A percentile compares a stretch with the other conserved stretches of the same genome.
Evolutionary conservation across 2,888 invertebrate genomes (phyloP).

Genomic region (Andrena dorsata): DNA sequence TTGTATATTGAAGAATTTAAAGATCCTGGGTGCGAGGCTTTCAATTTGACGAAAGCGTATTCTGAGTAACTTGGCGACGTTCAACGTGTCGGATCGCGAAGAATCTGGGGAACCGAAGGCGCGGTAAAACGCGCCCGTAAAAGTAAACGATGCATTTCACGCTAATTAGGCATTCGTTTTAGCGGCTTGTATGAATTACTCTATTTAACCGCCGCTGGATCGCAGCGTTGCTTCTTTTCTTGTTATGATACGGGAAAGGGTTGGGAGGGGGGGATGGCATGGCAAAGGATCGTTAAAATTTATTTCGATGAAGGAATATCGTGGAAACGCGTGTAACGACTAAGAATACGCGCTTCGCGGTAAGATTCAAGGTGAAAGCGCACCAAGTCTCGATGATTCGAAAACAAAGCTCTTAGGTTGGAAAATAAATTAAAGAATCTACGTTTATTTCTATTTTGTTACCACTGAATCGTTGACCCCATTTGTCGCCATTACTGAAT

Average conservation of each 20-base stretch:
- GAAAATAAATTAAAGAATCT: constrained; percentile 3
- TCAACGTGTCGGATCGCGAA: constrained; percentile 24
- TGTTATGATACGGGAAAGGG: not conserved
- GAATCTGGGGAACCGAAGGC: constrained; percentile 44
- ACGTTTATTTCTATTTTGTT: not conserved
- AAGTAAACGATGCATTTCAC: constrained; percentile 43
- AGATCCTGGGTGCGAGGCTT: no score
- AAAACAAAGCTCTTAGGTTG: not conserved
- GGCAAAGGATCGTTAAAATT: constrained; percentile 39
- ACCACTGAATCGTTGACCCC: not conserved
- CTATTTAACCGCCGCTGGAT: constrained; percentile 10
- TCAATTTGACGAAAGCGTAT: no score
- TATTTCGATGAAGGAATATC: constrained; percentile 25
- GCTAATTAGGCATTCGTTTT: constrained; percentile 50
- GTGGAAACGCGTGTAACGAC: constrained; percentile 6
- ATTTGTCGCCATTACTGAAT: not conserved
- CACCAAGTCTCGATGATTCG: constrained; percentile 4
- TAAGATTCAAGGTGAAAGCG: not conserved
- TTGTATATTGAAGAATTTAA: no score
- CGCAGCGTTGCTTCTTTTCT: not conserved
- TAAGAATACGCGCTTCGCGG: not conserved
- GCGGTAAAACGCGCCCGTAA: constrained; percentile 36
- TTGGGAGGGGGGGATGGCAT: not conserved
- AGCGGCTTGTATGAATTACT: constrained; percentile 32
- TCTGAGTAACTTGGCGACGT: no score